Base-by-base conservation (phyloP, 2,888 invertebrate genomes). In the Gibbula magus region DNA sequence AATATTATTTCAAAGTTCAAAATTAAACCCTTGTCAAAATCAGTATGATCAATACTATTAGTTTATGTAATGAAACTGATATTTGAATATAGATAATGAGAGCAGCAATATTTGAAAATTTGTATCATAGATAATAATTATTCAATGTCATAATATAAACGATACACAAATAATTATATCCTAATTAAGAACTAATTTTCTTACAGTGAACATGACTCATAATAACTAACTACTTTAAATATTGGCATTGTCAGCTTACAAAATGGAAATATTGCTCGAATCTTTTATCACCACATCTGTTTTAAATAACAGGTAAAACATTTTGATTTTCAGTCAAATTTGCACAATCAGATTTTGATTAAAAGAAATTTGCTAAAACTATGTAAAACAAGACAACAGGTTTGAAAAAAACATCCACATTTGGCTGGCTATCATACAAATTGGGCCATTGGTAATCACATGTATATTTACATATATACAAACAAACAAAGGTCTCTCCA, bases 381-480 rank as follows among this genome's bases (percentile, higher is more conserved):
- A 70, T 70, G 39, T 70, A 70, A 70, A 70, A 25, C 29, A 29
- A 29, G 61, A 61, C 61, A 70, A 32, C 39, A 70, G 70, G 18
- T 35, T 70, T 70, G 35, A 70, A 35, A 35, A n/a, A 45, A n/a
- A 70, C 70, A 70, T 20, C n/a, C 16, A 20, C 20, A 35, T 70
- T 35, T 70, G 39, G 39, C 70, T 35, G 29, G 70, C 35, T 70
- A 70, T 70, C 10, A 3, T 35, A 70, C 70, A 70, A 45, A 20
- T 70, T 70, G 32, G 70, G 70, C 70, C 35, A 29, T 61, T 8
- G 70, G 35, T 29, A 35, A 70, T 32, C 29, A 70, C 70, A 70
- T 70, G 32, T 32, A 39, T 70, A 70, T 70, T 35, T 70, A 70
- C 70, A 70, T 61, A 70, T 70, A 70, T 39, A 70, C 70, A 70